Evolutionary conservation across 1,140 invertebrate species (phyloP), one percentile per base, ranked within the genome.

Genomic region (Lepidurus couesii): DNA sequence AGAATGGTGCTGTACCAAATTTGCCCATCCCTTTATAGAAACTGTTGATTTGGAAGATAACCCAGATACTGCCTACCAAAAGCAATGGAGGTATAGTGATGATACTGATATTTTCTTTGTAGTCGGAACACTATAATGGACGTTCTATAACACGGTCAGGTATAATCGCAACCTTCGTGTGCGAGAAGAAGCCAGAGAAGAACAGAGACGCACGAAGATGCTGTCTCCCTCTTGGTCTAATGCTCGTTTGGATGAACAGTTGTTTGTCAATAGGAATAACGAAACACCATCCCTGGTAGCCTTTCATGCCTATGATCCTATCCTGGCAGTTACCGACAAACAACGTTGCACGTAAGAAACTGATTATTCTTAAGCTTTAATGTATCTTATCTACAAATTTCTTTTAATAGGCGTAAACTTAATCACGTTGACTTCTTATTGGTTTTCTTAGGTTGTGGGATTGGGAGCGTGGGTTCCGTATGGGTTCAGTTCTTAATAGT

Each of bases 251-350:
- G 94, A 95, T 83, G 91, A 91, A 80, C 92, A 95, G 86, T 87
- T 93, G 74, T 96, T 96, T 87, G 90, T 92, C 81, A 90, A 92
- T 75, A 90, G 91, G 82, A 94, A 92, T 82, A 87, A 90, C 78
- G 89, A 91, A 78, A 89, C 91, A 79, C 93, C 95, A 21, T 88
- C 90, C 78, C 89, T 92, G 21, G 86, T 97, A 75, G 88, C 90
- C 79, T 93, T 97, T 85, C 92, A 97, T 88, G 95, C 95, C 0
- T 97, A 93, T 84, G 94, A 97, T 83, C 90, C 93, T 80, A 92
- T 95, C 84, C 87, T 96, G 75, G 93, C 93, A 74, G 91, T 96
- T 74, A 93, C 94, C 74, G 92, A 92, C 80, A 92, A 91, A 84
- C 93, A 96, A 84, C 91, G 89, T 83, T 93, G 95, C 84, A 91